Conservation (phyloP, 2,888 invertebrate genomes). For the Agapostemon virescens region DNA sequence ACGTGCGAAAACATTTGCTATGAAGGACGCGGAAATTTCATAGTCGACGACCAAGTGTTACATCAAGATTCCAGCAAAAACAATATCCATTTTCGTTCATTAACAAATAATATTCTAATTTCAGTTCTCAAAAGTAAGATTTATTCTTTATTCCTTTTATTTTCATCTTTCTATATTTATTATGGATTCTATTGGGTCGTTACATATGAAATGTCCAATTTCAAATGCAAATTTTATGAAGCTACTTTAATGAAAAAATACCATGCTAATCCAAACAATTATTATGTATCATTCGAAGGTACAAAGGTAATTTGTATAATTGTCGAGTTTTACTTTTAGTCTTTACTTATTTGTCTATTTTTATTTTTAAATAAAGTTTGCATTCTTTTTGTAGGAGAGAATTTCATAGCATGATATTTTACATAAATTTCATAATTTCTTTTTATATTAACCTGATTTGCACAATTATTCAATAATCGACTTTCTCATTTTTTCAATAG, state of each 20-base stretch:
- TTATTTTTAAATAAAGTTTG: too few species aligned
- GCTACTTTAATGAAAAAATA: too few species aligned
- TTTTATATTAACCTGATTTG: neutral
- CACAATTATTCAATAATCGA: neutral
- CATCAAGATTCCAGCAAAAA: neutral
- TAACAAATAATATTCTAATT: neutral
- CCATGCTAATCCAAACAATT: too few species aligned
- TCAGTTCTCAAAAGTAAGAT: neutral
- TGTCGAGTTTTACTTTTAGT: too few species aligned
- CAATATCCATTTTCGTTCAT: neutral
- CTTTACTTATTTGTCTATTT: too few species aligned
- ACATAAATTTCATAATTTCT: too few species aligned
- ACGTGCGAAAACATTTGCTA: conserved; percentile 31
- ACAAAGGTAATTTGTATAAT: too few species aligned
- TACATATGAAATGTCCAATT: too few species aligned
- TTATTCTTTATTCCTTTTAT: neutral
- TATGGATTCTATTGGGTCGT: too few species aligned
- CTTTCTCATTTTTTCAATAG: neutral
- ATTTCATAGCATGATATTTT: neutral
- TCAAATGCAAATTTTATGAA: too few species aligned
- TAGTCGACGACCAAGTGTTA: neutral
- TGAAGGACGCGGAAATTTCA: neutral
- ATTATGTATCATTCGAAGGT: too few species aligned
- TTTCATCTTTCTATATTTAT: neutral
- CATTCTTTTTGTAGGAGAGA: too few species aligned